Percentiles rank a stretch among this genome's conserved stretches.
Evolutionary conservation across 2,888 invertebrate species (phyloP).

Genomic region (Stenodema calcarata): DNA sequence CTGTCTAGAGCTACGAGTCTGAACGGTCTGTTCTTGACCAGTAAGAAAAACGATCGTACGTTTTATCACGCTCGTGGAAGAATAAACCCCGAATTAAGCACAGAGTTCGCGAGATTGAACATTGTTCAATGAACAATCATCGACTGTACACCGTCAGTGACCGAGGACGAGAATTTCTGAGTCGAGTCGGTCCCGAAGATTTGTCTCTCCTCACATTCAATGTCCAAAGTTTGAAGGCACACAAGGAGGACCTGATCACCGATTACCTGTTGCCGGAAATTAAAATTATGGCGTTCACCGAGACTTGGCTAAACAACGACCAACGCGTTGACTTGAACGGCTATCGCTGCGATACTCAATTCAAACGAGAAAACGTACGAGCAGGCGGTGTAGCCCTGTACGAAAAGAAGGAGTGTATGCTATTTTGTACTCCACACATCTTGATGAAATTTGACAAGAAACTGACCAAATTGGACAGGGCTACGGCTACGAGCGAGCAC

Average conservation of each 20-base stretch:
- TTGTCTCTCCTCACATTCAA: background rate
- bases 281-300: constrained; percentile 10
- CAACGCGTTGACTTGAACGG: background rate
- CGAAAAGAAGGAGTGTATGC: background rate
- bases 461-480: background rate
- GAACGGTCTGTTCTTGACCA: background rate
- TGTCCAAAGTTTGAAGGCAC: background rate
- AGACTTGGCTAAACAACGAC: background rate
- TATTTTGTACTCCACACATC: background rate
- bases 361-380: constrained; percentile 16
- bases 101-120: background rate
- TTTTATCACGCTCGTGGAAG: constrained; percentile 30
- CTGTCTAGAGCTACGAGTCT: background rate
- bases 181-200: background rate
- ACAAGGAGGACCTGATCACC: constrained; percentile 11
- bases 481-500: background rate
- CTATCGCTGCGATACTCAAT: constrained; percentile 1
- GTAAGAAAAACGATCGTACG: constrained; percentile 1
- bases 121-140: too few species aligned
- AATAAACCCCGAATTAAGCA: background rate
- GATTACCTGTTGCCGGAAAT: background rate
- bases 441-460: background rate
- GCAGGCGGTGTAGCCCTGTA: background rate
- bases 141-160: background rate
- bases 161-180: background rate